Evolutionary conservation across 2,113 vertebrate genomes (phyloP), one percentile per base, ranked within the genome.

Genomic region (Empidonax alnorum): DNA sequence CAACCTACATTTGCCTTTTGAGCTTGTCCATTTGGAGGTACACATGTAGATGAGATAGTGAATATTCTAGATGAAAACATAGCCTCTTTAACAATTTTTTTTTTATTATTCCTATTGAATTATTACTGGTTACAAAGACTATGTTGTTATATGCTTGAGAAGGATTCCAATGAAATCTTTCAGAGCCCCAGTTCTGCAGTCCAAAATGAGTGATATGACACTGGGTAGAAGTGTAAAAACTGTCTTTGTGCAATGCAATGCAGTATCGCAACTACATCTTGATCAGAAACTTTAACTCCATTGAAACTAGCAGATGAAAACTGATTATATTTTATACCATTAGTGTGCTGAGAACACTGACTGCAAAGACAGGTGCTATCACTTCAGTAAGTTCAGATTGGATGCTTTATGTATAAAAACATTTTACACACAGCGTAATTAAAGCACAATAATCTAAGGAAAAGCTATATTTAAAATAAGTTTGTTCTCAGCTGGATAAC

Each of bases 301-400:
- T 88, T 90, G 56, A 82, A 41, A 87, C 31, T 39, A 94, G n/a
- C 24, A 73, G 66, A 61, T 68, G 44, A 84, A 87, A 94, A 89
- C 17, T 39, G 50, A 61, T 79, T 52, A 21, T 5, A 59, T 82
- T 93, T 94, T 84, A 82, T 67, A 89, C 41, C 22, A 91, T 62
- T 23, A 46, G 24, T 47, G 28, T 52, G 9, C 62, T 49, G 61
- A 87, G 66, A 84, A 55, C 53, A 37, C 1, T 63, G 77, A 30
- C 52, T 81, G 44, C 52, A 68, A 84, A 78, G 33, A 76, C 42
- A 91, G 47, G 39, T 87, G 41, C 15, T 20, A 66, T 76, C 6
- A 4, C 41, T 91, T 12, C 1, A 81, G n/a, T 84, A 89, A 71
- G 4, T 92, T 94, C 44, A 73, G 44, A 72, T 28, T 72, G 16